phyloP scores from a whole-genome alignment of 2,888 invertebrate genomes.

The Linnaemya tessellans region DNA sequence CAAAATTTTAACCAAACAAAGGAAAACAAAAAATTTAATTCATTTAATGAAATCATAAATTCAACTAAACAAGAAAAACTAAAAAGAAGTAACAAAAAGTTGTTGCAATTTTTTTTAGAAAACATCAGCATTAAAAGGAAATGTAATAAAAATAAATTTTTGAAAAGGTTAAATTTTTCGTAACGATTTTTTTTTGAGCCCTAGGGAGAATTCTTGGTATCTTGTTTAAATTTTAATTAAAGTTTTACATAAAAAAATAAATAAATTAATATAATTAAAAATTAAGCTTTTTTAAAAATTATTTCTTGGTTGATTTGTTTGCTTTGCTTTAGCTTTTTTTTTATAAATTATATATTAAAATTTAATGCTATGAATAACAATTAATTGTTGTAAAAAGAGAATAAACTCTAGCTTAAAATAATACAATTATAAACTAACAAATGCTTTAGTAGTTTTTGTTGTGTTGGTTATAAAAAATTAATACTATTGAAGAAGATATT shows the following conservation, averaged over 20 bases:
- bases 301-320: conserved; percentile 60
- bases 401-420: conserved; percentile 54
- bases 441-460: conserved; percentile 68
- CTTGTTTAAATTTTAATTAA: conserved; percentile 59
- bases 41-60: conserved; percentile 66
- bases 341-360: conserved; percentile 5
- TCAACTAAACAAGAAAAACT: conserved; percentile 53
- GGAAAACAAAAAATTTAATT: conserved; percentile 59
- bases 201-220: conserved; percentile 81
- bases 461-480: conserved; percentile 46
- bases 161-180: conserved; percentile 47
- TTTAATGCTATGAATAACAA: conserved; percentile 61
- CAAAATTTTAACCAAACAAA: conserved; percentile 36
- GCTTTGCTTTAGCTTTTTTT: conserved; percentile 55
- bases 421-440: conserved; percentile 65
- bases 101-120: conserved; percentile 42
- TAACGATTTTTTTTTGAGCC: conserved; percentile 78
- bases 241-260: conserved; percentile 52
- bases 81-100: conserved; percentile 41
- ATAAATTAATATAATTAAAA: conserved; percentile 62
- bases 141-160: conserved; percentile 42
- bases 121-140: conserved; percentile 49
- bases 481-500: conserved; percentile 66
- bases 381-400: conserved; percentile 29
- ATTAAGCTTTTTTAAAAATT: conserved; percentile 43